Base-by-base conservation (phyloP, 2,888 invertebrate species). In the Papilio elwesi region DNA sequence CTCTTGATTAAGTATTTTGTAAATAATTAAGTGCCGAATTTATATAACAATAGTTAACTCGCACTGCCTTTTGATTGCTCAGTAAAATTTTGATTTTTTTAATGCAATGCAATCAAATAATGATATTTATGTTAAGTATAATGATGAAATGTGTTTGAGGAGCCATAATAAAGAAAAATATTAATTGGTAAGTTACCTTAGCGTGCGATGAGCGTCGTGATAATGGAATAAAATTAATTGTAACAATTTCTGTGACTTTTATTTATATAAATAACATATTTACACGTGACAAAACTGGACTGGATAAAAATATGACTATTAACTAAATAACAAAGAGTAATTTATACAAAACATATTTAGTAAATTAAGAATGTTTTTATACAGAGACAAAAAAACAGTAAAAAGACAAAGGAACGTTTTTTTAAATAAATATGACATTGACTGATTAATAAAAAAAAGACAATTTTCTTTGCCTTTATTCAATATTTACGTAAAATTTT, bases 181-280 rank as follows among this genome's bases (percentile, higher is more conserved):
- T n/a, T 85, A 84, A 88, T 84, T 85, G 70, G 83, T 92, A 92
- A 90, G 92, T 93, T 92, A 92, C 92, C 93, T 81, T 84, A 81
- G 79, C 80, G 82, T 83, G 79, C 74, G 75, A 76, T 82, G 82
- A 82, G 76, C 81, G 78, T 77, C 74, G 74, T 79, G 74, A 74
- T 76, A 59, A 76, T 76, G 73, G 73, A 82, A 81, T 78, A 77
- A 79, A 76, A 13, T 82, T 78, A 82, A 77, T 75, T 78, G 77
- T 83, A 82, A 81, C 79, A 73, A 82, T 80, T 82, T 80, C 73
- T 68, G 75, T 74, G 79, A 48, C 79, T 88, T 90, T 90, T 87
- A 89, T 88, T 90, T 85, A 74, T 79, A 74, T 43, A 59, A 68
- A 73, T 5, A 68, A 69, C 13, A 66, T 36, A 70, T 49, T 53